Conservation (phyloP, 2,113 vertebrate species). For the Cephalopterus ornatus region DNA sequence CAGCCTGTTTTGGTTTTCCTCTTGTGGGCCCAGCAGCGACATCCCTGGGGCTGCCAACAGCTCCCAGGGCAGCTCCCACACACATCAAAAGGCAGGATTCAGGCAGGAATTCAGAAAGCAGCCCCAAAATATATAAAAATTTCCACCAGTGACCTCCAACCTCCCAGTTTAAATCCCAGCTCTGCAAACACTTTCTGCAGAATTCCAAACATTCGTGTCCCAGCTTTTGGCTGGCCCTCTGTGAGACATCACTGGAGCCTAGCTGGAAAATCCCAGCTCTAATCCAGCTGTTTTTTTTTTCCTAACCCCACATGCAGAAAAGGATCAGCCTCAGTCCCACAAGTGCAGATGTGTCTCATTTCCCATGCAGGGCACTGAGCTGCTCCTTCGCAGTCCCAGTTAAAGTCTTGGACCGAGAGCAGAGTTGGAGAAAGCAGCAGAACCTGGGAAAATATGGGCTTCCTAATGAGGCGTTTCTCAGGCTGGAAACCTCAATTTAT, state of each 20-base stretch:
- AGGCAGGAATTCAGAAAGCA: background rate
- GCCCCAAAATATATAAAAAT: fast-evolving
- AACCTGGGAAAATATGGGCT: background rate
- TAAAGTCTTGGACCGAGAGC: background rate
- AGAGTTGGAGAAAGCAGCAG: background rate
- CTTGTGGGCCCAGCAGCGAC: background rate
- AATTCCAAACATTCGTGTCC: fast-evolving
- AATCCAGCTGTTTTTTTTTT: background rate
- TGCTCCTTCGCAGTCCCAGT: background rate
- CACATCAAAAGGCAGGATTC: too few relatives aligned
- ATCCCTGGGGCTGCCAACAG: background rate
- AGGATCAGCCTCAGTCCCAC: background rate
- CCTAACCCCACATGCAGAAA: background rate
- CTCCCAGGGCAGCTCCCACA: background rate
- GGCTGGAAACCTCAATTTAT: background rate
- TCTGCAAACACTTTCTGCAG: background rate
- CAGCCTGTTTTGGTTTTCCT: background rate
- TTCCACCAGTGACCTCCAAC: background rate
- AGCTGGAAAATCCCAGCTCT: background rate
- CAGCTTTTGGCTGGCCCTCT: background rate
- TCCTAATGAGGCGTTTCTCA: fast-evolving
- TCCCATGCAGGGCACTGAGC: background rate
- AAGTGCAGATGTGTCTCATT: background rate
- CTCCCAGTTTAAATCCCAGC: background rate
- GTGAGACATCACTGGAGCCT: background rate